Evolutionary conservation across 2,888 invertebrate species (phyloP), one percentile per base, ranked within the genome.

Genomic region (Pteria penguin): DNA sequence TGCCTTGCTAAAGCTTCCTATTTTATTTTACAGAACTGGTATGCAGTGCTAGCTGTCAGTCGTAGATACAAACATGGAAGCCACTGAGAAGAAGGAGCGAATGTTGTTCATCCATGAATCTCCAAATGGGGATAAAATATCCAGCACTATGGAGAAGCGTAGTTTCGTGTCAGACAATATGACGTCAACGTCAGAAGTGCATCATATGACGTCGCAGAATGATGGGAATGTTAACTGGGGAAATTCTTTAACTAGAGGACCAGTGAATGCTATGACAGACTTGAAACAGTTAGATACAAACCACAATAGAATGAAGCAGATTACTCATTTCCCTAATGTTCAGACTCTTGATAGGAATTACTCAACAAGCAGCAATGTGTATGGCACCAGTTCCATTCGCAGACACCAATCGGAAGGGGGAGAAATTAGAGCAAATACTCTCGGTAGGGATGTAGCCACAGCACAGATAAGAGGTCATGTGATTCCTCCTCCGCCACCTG

Each of bases 391-490:
- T 1, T 60, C 58, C 4, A 4, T 63, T 4, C 45, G 67, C 14
- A 63, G 68, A 61, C 62, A 61, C 29, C 68, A 76, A 27, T 69
- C 76, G 14, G 76, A 76, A 45, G 68, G 65, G 29, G 52, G 72
- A 22, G 68, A 60, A 18, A 72, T 26, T 27, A 57, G 32, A 11
- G 31, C n/a, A 8, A 69, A 58, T 55, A 58, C 60, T 36, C 24
- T 68, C 18, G 58, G 66, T 11, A 67, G 68, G 29, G 71, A 67
- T 22, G 57, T 54, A 54, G 62, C 76, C 5, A 72, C 72, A 24
- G 76, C 72, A 5, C 68, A 72, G 33, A 76, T 76, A 32, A 61
- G 54, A 33, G 72, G 76, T 54, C 62, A 29, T 26, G 65, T 24
- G n/a, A 54, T n/a, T 11, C 65, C 65, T 26, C 68, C 68, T 18